These are phyloP conservation scores for Periophthalmus magnuspinnatus DNA, from an alignment of 2,797 vertebrate genomes.

Conservation along the genomic window DNA sequence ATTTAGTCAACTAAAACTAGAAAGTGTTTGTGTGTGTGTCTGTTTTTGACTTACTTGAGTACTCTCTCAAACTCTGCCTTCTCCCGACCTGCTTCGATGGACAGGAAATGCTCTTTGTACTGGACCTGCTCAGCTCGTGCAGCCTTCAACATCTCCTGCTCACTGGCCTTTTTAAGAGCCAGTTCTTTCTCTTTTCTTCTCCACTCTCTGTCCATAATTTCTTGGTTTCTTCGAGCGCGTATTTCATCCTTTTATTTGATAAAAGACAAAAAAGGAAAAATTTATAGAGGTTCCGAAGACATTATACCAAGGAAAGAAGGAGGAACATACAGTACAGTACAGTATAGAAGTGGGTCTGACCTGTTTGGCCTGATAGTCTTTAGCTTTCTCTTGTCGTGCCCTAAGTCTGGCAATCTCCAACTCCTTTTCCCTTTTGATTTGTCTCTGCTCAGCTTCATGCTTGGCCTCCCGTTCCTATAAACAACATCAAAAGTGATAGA, in stretches of 20 bases:
- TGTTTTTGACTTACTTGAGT: conserved; percentile 74
- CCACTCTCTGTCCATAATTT: conserved; percentile 84
- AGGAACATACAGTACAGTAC: not conserved
- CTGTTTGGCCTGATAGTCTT: conserved; percentile 85
- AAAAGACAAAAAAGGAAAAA: not conserved
- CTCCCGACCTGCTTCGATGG: conserved; percentile 81
- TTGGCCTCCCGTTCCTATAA: conserved; percentile 82
- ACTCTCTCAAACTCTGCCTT: conserved; percentile 84
- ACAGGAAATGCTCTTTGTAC: conserved; percentile 79
- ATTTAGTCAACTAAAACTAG: too few species aligned
- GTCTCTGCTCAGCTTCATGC: conserved; percentile 82
- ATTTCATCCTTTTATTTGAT: conserved; percentile 80
- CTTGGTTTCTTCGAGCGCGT: conserved; percentile 86
- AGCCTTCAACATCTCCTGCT: conserved; percentile 67
- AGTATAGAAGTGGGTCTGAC: conserved; percentile 56
- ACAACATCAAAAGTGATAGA: not conserved
- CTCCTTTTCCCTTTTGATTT: conserved; percentile 85
- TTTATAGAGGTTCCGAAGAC: not conserved
- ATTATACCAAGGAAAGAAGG: not conserved
- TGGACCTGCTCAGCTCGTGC: conserved; percentile 81
- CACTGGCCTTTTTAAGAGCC: conserved; percentile 58
- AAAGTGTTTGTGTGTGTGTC: too few species aligned
- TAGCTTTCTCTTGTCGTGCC: conserved; percentile 81
- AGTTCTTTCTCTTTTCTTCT: conserved; percentile 81
- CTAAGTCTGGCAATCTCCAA: conserved; percentile 81